Evolutionary conservation across 1,140 invertebrate genomes (phyloP).

Genomic region (Drosophila neocordata): DNA sequence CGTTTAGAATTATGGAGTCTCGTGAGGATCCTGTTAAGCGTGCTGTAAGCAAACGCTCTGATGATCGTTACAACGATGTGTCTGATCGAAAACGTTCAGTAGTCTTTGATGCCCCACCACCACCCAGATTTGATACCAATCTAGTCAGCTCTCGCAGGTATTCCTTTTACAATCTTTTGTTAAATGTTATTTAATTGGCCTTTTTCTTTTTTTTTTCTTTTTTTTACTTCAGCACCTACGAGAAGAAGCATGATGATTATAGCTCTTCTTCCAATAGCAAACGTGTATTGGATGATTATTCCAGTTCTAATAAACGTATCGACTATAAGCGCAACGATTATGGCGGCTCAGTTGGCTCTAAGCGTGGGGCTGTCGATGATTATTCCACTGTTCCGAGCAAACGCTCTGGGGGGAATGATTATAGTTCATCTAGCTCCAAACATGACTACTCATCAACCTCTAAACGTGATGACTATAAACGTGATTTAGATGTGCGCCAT

Average conservation of each 20-base stretch:
- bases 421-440: constrained; percentile 60
- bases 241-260: constrained; percentile 80
- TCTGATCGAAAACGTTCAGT: constrained; percentile 82
- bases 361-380: constrained; percentile 72
- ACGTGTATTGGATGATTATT: constrained; percentile 66
- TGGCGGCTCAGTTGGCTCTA: constrained; percentile 46
- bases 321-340: constrained; percentile 78
- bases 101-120: constrained; percentile 83
- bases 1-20: constrained; percentile 75
- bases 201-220: neutral
- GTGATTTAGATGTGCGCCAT: constrained; percentile 70
- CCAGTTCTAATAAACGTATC: constrained; percentile 65
- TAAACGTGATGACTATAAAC: constrained; percentile 72
- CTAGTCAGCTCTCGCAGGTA: constrained; percentile 73
- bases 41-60: constrained; percentile 77
- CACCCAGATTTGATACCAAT: constrained; percentile 77
- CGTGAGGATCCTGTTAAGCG: constrained; percentile 83
- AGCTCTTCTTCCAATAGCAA: constrained; percentile 57
- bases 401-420: constrained; percentile 69
- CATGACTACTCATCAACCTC: constrained; percentile 64
- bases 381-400: constrained; percentile 64
- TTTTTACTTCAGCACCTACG: constrained; percentile 50
- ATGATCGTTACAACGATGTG: constrained; percentile 79
- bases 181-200: neutral
- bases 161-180: neutral